phyloP scores from a whole-genome alignment of 2,888 invertebrate genomes.

The Zaprionus obscuricornis region DNA sequence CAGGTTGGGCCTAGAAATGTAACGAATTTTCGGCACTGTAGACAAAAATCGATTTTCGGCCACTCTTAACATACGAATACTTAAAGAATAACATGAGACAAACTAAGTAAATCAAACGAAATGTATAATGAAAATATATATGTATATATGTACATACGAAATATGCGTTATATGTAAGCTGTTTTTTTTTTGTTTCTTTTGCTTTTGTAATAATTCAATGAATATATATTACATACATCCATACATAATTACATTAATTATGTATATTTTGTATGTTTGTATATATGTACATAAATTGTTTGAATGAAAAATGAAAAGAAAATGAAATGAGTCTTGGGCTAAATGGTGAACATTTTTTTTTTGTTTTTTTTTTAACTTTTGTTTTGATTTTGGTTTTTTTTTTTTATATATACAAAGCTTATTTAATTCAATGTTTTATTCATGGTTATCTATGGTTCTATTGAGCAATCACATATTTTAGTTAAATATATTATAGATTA shows the following conservation, averaged over 20 bases:
- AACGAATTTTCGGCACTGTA: constrained; percentile 62
- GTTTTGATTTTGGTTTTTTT: constrained; percentile 16
- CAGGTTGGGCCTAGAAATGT: constrained; percentile 95
- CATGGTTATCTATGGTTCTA: constrained; percentile 45
- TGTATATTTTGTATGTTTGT: constrained; percentile 8
- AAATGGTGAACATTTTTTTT: constrained; percentile 74
- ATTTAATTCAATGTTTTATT: constrained; percentile 43
- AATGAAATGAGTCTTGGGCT: constrained; percentile 73
- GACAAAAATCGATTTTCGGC: constrained; percentile 76
- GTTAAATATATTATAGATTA: constrained; percentile 60
- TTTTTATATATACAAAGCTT: constrained; percentile 54
- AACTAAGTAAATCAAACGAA: constrained; percentile 34
- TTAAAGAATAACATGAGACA: constrained; percentile 41
- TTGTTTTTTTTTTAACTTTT: constrained; percentile 18
- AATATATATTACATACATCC: constrained; percentile 28
- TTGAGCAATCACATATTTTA: constrained; percentile 57
- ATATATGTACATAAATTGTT: background rate
- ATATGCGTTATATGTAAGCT: constrained; percentile 56
- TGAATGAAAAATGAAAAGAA: constrained; percentile 30
- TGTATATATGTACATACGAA: constrained; percentile 39
- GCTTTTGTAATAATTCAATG: constrained; percentile 9
- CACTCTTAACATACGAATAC: constrained; percentile 54
- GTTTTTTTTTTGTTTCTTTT: constrained; percentile 13
- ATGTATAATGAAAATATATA: constrained; percentile 23
- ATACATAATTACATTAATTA: too few relatives aligned